Base-by-base conservation (phyloP, 2,888 invertebrate genomes). In the Ormyrus pomaceus region DNA sequence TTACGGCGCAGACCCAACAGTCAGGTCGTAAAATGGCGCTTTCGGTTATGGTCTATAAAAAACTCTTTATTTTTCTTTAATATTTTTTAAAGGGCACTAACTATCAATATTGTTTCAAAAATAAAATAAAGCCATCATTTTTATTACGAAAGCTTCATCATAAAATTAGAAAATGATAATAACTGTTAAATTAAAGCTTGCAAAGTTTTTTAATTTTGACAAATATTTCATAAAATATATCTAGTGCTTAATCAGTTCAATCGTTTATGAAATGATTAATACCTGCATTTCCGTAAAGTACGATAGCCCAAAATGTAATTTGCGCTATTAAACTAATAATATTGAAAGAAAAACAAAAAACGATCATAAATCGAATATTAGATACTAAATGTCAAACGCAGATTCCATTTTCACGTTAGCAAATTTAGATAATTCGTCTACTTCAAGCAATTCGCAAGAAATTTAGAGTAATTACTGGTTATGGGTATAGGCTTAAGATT, bases 381-480 rank as follows among this genome's bases (percentile, higher is more conserved):
- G 10, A 13, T 7, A 59, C 10, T 9, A 56, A 19, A 59, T 59
- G 19, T 19, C 19, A 19, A 56, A 56, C 19, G 59, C 5, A 13
- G 19, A 51, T 6, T 65, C 59, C 6, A 55, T 73, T 13, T 19
- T 59, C 2, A 48, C 55, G 19, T 19, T 3, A 19, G 6, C 8
- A 58, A 53, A 72, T 77, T 66, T 66, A 10, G 45, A 64, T 6
- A 45, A 50, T 50, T 58, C 10, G 10, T 64, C 19, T 6, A 8
- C 11, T 8, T 45, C 13, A 11, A 34, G 68, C 68, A 73, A 68
- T 79, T 51, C 50, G 10, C 68, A 68, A 62, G 69, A 73, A 66
- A 59, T 74, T 58, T 48, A 58, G 6, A 48, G 70, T 77, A 71
- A 77, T 79, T 73, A 59, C 56, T 13, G 56, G 61, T 53, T 66